Evolutionary conservation across 2,113 vertebrate species (phyloP).

Genomic region (Caloenas nicobarica): DNA sequence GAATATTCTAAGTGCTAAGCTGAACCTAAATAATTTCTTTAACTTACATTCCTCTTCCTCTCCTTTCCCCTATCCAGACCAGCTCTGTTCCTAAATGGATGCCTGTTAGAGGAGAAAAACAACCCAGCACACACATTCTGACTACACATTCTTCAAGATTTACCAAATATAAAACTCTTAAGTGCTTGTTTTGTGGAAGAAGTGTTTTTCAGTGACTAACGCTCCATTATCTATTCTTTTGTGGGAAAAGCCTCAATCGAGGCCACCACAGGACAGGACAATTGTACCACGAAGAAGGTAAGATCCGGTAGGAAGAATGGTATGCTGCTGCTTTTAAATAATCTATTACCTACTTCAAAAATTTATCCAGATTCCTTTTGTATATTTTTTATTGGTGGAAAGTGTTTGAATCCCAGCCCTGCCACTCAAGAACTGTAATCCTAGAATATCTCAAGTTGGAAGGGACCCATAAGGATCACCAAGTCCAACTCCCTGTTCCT

Average conservation of each 20-base stretch:
- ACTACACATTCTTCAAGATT: background rate
- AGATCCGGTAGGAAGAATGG: background rate
- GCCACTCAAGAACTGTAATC: background rate
- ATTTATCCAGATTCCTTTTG: background rate
- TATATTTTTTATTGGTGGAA: background rate
- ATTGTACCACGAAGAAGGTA: background rate
- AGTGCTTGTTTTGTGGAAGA: background rate
- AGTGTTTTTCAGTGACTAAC: background rate
- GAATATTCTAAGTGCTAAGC: background rate
- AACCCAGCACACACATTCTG: background rate
- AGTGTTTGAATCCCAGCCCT: background rate
- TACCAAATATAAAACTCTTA: background rate
- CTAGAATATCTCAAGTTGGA: too few species aligned
- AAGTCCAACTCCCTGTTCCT: too few species aligned
- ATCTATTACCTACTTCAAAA: background rate
- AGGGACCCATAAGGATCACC: too few species aligned
- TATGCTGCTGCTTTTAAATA: background rate
- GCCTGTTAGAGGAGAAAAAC: background rate
- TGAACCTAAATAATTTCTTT: background rate
- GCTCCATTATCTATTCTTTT: background rate
- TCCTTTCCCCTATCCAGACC: background rate
- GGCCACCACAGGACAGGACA: background rate
- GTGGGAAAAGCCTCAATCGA: background rate
- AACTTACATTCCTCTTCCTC: background rate
- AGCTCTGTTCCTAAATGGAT: background rate